phyloP scores from a whole-genome alignment of 1,140 invertebrate species.

The Drosophila mojavensis region DNA sequence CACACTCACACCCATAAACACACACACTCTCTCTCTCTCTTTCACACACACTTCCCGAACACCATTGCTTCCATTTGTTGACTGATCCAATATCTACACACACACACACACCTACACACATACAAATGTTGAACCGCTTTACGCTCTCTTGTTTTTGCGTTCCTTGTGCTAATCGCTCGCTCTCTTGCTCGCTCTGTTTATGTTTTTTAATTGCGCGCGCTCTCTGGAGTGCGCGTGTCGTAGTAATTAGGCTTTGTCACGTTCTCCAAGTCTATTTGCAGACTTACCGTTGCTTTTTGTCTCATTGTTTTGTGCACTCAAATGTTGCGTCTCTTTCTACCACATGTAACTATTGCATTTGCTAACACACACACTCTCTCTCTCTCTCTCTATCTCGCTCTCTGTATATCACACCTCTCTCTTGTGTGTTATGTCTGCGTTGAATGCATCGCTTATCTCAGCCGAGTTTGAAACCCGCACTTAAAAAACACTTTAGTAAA shows the following conservation, averaged over 20 bases:
- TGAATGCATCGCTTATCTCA: slow-evolving; percentile 15
- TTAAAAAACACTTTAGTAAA: slow-evolving; percentile 11
- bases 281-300: slow-evolving; percentile 7
- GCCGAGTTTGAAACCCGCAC: neutral
- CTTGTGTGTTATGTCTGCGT: slow-evolving; percentile 8
- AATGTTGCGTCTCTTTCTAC: neutral
- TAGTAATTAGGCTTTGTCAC: slow-evolving; percentile 20
- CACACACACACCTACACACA: neutral
- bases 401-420: no score
- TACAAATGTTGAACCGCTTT: neutral
- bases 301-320: slow-evolving; percentile 3
- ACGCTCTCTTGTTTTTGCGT: slow-evolving; percentile 9
- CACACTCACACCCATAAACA: neutral
- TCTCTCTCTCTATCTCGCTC: slow-evolving; percentile 1
- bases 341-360: neutral
- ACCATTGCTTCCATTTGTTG: slow-evolving; percentile 1
- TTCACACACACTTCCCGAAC: neutral
- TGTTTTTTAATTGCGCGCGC: slow-evolving; percentile 2
- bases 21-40: neutral
- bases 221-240: slow-evolving; percentile 10
- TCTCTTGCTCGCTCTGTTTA: slow-evolving; percentile 3
- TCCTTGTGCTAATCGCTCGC: neutral
- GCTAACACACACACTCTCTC: slow-evolving; percentile 10
- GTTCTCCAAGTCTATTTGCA: neutral
- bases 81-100: neutral